Evolutionary conservation across 2,113 vertebrate genomes (phyloP).

Genomic region (Pachyramphus minor): DNA sequence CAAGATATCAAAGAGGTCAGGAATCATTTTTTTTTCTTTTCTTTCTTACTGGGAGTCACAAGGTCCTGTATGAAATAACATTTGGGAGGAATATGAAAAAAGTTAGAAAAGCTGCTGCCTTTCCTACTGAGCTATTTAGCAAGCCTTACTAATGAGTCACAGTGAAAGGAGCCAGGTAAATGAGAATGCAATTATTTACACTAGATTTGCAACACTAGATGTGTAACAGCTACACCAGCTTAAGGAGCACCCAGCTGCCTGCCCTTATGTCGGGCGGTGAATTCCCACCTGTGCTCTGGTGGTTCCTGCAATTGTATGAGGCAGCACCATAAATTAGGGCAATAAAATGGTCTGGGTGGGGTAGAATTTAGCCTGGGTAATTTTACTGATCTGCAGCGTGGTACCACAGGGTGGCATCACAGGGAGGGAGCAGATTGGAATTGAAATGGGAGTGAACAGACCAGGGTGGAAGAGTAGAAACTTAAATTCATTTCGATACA

Average conservation of each 20-base stretch:
- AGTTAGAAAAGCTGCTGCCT: background rate
- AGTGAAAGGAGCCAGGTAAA: background rate
- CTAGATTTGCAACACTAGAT: background rate
- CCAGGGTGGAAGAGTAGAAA: background rate
- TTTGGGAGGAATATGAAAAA: background rate
- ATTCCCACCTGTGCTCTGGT: background rate
- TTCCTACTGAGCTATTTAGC: background rate
- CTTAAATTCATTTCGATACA: background rate
- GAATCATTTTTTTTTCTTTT: background rate
- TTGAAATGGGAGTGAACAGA: background rate
- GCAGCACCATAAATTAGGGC: background rate
- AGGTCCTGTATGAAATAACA: background rate
- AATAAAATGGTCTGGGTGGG: background rate
- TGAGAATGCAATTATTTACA: background rate
- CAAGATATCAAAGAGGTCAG: background rate
- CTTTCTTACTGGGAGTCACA: background rate
- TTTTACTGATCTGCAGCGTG: background rate
- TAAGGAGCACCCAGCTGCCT: background rate
- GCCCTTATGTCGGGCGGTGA: rapidly evolving
- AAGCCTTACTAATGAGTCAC: background rate
- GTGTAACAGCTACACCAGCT: background rate
- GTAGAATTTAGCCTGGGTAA: background rate
- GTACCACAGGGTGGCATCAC: background rate
- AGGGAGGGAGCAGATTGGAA: background rate
- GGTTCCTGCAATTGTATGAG: background rate